A percentile compares a stretch with the other conserved stretches of the same genome.
Evolutionary conservation across 1,140 invertebrate species (phyloP).

Genomic region (Tetramorium parvispinum): DNA sequence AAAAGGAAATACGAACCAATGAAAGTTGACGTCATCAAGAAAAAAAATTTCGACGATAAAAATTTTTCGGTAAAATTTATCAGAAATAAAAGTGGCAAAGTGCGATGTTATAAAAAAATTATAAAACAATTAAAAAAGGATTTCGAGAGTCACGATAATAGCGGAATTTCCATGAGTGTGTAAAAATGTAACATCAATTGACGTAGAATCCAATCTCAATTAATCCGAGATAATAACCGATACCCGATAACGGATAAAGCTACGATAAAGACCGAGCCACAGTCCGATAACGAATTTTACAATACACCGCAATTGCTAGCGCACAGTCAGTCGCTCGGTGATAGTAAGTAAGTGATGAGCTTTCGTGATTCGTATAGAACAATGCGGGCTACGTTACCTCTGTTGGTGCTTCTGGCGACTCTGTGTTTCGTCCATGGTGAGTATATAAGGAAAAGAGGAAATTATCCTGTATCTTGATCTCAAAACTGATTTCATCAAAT

Average conservation of each 20-base stretch:
- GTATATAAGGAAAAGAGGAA: not conserved
- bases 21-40: not conserved
- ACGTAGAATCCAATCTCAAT: slow-evolving; percentile 33
- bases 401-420: not conserved
- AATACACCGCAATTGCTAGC: not conserved
- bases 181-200: not conserved
- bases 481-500: not conserved
- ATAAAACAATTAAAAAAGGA: not conserved
- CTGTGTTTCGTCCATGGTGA: not conserved
- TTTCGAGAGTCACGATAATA: not conserved
- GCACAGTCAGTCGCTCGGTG: slow-evolving; percentile 8
- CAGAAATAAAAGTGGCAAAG: not conserved
- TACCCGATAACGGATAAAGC: slow-evolving; percentile 46
- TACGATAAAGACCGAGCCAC: slow-evolving; percentile 33
- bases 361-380: not conserved
- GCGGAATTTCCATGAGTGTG: not conserved
- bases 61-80: not conserved
- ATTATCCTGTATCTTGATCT: not conserved
- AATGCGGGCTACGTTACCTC: not conserved
- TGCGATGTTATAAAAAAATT: not conserved
- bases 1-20: not conserved
- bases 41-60: not conserved
- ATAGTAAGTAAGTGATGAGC: not conserved
- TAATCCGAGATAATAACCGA: slow-evolving; percentile 34
- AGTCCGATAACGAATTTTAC: slow-evolving; percentile 45